Conservation (phyloP, 2,797 vertebrate genomes). For the Tenualosa thibaudeaui region DNA sequence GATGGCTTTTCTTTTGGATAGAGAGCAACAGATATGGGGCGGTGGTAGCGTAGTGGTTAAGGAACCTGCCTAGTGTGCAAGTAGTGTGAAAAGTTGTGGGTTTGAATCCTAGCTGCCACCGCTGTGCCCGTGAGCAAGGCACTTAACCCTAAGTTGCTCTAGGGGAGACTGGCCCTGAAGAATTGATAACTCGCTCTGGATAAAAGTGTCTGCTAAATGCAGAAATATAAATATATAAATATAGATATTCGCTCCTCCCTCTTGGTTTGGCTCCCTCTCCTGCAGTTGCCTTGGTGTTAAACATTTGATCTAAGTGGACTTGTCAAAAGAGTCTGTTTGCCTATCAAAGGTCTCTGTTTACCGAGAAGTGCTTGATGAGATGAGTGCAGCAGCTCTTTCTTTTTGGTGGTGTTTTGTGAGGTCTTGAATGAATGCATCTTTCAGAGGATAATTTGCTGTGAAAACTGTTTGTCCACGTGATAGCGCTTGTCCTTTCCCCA, state of each 20-base stretch:
- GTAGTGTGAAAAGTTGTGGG: too few species aligned
- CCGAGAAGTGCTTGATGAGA: constrained; percentile 31
- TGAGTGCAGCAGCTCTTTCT: constrained; percentile 24
- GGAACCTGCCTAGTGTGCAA: too few species aligned
- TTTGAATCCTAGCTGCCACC: too few species aligned
- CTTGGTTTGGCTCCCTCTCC: neutral
- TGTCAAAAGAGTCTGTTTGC: constrained; percentile 25
- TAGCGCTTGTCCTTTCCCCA: neutral
- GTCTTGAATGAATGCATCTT: constrained; percentile 40
- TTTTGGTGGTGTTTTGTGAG: neutral
- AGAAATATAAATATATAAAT: too few species aligned
- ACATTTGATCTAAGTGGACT: neutral
- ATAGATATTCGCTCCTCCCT: neutral
- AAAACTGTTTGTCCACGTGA: constrained; percentile 30
- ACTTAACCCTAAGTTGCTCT: too few species aligned
- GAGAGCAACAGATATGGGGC: neutral
- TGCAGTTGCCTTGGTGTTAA: constrained; percentile 2
- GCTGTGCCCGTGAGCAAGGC: too few species aligned
- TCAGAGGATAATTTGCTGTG: constrained; percentile 37
- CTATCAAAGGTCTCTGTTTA: constrained; percentile 38
- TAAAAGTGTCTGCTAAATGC: too few species aligned
- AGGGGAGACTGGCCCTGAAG: too few species aligned
- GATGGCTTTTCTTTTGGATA: neutral
- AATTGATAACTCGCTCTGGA: too few species aligned
- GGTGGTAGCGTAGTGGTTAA: too few species aligned